Evolutionary conservation across 2,888 invertebrate genomes (phyloP).

Genomic region (Drosophila picticornis): DNA sequence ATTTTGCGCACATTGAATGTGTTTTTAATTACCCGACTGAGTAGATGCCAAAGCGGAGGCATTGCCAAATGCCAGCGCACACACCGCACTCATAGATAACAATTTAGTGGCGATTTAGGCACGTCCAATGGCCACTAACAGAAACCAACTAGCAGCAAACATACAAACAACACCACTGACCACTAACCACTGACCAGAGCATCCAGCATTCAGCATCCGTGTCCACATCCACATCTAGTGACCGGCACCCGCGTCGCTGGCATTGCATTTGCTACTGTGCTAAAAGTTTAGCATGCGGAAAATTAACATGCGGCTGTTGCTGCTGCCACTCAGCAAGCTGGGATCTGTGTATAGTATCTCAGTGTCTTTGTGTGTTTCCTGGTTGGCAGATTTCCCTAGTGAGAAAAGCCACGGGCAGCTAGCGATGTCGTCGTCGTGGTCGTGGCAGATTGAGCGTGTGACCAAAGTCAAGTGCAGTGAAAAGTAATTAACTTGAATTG

Average conservation of each 20-base stretch:
- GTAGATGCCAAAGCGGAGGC: constrained; percentile 67
- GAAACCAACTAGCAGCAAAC: constrained; percentile 31
- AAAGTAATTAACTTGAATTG: constrained; percentile 79
- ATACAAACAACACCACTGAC: constrained; percentile 40
- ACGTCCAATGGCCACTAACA: constrained; percentile 61
- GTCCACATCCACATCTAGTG: constrained; percentile 29
- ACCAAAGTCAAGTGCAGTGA: constrained; percentile 80
- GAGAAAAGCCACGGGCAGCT: constrained; percentile 75
- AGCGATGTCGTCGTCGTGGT: constrained; percentile 34
- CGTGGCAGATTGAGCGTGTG: constrained; percentile 75
- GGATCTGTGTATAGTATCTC: constrained; percentile 49
- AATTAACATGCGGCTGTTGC: constrained; percentile 76
- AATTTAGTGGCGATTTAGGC: constrained; percentile 81
- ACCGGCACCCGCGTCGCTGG: constrained; percentile 67
- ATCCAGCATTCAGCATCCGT: constrained; percentile 9
- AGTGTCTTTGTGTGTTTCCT: constrained; percentile 67
- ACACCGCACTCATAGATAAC: constrained; percentile 80
- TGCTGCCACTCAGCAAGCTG: constrained; percentile 61
- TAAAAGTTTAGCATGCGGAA: constrained; percentile 81
- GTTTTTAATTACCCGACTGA: constrained; percentile 77
- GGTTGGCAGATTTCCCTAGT: constrained; percentile 76
- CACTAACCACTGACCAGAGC: constrained; percentile 46
- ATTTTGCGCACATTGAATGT: constrained; percentile 81
- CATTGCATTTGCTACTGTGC: constrained; percentile 73
- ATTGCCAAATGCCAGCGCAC: constrained; percentile 73